Conservation (phyloP, 2,797 vertebrate genomes). For the Tauraco hartlaubi region DNA sequence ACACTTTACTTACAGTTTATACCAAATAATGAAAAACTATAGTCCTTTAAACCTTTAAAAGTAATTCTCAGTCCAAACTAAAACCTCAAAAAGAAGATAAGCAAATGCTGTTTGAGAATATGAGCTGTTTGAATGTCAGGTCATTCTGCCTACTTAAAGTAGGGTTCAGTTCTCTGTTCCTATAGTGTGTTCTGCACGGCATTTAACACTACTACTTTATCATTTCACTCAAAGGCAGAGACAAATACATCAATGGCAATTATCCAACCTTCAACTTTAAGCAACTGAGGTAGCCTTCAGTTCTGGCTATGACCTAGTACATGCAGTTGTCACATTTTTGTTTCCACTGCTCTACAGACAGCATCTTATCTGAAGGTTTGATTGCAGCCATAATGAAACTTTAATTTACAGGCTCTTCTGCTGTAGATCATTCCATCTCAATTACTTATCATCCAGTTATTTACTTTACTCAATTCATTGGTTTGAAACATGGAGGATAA, state of each 20-base stretch:
- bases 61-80: neutral
- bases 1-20: neutral
- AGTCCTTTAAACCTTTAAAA: neutral
- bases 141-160: neutral
- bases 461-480: neutral
- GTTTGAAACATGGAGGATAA: neutral
- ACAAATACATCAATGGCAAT: neutral
- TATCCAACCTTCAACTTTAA: neutral
- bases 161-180: neutral
- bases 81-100: neutral
- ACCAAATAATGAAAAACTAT: neutral
- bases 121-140: neutral
- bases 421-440: neutral
- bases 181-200: neutral
- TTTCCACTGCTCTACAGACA: neutral
- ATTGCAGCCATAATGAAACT: neutral
- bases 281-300: neutral
- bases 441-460: neutral
- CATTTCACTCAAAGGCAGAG: neutral
- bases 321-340: neutral
- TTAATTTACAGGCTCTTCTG: neutral
- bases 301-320: neutral
- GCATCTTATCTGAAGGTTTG: neutral
- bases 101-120: neutral
- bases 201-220: neutral